phyloP scores from a whole-genome alignment of 1,140 invertebrate genomes.

The Drosophila funebris region DNA sequence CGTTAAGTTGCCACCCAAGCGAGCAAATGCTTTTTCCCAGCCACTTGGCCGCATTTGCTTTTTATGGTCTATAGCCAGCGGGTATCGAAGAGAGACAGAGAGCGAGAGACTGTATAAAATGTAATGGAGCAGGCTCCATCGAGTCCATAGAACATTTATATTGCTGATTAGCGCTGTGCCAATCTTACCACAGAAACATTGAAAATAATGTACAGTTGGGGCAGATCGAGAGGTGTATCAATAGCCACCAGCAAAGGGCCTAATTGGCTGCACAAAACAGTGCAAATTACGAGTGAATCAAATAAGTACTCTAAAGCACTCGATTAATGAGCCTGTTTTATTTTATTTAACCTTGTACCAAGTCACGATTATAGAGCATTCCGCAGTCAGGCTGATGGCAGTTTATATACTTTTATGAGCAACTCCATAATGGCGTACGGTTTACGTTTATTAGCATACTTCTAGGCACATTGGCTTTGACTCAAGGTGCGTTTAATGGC shows the following conservation, averaged over 20 bases:
- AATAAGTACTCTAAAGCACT: conserved; percentile 11
- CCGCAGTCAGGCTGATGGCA: neutral
- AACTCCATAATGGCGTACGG: conserved; percentile 63
- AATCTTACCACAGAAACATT: conserved; percentile 9
- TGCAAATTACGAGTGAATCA: conserved; percentile 10
- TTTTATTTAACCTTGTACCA: neutral
- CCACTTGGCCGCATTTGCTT: conserved; percentile 46
- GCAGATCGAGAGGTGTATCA: conserved; percentile 12
- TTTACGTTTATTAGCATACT: conserved; percentile 81
- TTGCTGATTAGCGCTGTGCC: conserved; percentile 28
- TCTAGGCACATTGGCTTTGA: conserved; percentile 60
- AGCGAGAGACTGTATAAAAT: conserved; percentile 35
- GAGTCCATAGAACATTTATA: conserved; percentile 35
- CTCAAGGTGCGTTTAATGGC: conserved; percentile 65
- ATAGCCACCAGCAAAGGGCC: neutral
- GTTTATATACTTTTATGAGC: conserved; percentile 64
- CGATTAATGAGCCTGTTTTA: conserved; percentile 11
- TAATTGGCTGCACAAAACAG: conserved; percentile 13
- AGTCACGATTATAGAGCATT: neutral
- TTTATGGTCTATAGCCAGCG: conserved; percentile 27
- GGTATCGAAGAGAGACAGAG: conserved; percentile 1
- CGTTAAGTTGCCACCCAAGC: conserved; percentile 31
- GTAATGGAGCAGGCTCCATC: conserved; percentile 28
- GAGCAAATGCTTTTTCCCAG: conserved; percentile 40
- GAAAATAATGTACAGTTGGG: conserved; percentile 23